Conservation (phyloP, 1,140 invertebrate species). For the Aculops lycopersici region DNA sequence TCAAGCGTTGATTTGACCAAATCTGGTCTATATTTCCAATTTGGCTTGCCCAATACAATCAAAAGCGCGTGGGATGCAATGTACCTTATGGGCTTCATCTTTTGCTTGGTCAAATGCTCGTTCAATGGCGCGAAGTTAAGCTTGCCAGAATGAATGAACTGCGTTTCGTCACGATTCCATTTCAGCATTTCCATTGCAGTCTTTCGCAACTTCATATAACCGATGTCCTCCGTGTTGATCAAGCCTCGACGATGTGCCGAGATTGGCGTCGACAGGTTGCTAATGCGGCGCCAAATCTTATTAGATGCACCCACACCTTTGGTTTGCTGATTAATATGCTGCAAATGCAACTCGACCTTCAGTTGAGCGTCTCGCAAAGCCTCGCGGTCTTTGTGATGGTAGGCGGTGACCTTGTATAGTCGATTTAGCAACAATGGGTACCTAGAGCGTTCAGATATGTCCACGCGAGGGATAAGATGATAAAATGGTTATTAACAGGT, state of each 20-base stretch:
- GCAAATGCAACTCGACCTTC: constrained; percentile 64
- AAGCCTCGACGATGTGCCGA: constrained; percentile 19
- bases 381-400: constrained; percentile 33
- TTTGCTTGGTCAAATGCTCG: constrained; percentile 23
- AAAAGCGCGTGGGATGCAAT: constrained; percentile 50
- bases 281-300: constrained; percentile 54
- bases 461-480: constrained; percentile 50
- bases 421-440: constrained; percentile 65
- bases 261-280: constrained; percentile 27
- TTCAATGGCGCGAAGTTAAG: constrained; percentile 49
- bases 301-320: constrained; percentile 36
- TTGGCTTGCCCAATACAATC: constrained; percentile 23
- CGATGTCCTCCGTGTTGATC: constrained; percentile 41
- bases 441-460: constrained; percentile 62
- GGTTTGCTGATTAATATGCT: constrained; percentile 67
- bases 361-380: constrained; percentile 44
- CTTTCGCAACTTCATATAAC: constrained; percentile 54
- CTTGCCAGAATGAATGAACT: constrained; percentile 51
- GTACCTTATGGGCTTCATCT: constrained; percentile 39
- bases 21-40: constrained; percentile 7
- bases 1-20: constrained; percentile 11
- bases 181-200: constrained; percentile 65
- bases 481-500: not conserved
- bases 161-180: constrained; percentile 53
- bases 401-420: constrained; percentile 58